A percentile compares a stretch with the other conserved stretches of the same genome.
phyloP scores from a whole-genome alignment of 1,140 invertebrate species.

The Solenopsis invicta region DNA sequence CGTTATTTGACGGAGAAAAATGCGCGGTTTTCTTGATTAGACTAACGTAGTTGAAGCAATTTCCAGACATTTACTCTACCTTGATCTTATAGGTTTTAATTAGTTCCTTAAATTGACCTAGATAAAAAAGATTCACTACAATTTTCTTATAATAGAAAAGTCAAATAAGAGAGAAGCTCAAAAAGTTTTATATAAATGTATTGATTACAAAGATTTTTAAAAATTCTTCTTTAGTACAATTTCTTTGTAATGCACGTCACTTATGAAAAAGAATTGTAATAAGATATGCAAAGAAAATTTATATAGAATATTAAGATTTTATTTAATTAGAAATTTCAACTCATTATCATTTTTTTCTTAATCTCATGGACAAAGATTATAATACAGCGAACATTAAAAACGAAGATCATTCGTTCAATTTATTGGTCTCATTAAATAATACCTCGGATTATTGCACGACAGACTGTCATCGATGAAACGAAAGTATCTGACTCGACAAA shows the following conservation, averaged over 20 bases:
- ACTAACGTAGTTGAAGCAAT: background rate
- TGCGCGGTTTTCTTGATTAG: background rate
- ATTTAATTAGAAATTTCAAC: background rate
- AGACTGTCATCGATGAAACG: constrained; percentile 26
- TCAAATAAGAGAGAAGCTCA: background rate
- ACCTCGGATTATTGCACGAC: background rate
- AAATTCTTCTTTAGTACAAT: too few species aligned
- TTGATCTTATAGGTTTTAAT: background rate
- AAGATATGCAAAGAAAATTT: too few species aligned
- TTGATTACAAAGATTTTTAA: too few species aligned
- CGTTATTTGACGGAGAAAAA: constrained; percentile 19
- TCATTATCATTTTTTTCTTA: background rate
- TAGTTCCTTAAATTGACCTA: background rate
- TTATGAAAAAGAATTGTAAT: too few species aligned
- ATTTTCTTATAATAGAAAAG: background rate
- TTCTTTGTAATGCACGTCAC: too few species aligned
- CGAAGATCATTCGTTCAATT: background rate
- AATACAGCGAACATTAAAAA: background rate
- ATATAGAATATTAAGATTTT: background rate
- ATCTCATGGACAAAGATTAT: background rate
- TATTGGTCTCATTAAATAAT: background rate
- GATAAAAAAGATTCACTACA: background rate
- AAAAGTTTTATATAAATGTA: background rate
- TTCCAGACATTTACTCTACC: background rate
- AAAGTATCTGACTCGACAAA: constrained; percentile 25